These are phyloP conservation scores for Megalops atlanticus DNA, from an alignment of 2,113 vertebrate species.

Conservation along the genomic window DNA sequence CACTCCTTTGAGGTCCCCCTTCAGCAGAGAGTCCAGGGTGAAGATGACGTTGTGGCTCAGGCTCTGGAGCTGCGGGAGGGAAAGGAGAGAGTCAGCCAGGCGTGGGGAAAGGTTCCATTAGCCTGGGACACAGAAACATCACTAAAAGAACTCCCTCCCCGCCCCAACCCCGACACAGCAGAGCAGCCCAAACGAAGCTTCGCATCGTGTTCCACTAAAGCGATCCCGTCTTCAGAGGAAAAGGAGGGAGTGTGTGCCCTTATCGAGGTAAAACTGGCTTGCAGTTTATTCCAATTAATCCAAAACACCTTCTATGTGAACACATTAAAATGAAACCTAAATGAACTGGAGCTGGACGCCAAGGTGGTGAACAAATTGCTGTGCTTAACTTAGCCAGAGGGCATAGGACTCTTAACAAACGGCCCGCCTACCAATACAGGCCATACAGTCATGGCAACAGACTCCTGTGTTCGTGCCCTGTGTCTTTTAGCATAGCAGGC, in stretches of 20 bases:
- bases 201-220: not conserved
- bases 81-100: not conserved
- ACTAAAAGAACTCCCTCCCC: not conserved
- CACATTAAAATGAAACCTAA: not conserved
- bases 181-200: not conserved
- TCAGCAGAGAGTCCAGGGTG: conserved; percentile 86
- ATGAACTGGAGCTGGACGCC: not conserved
- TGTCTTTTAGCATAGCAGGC: not conserved
- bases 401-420: not conserved
- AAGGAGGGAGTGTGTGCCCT: not conserved
- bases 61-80: conserved; percentile 75
- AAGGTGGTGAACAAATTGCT: no score
- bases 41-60: conserved; percentile 91
- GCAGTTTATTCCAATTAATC: not conserved
- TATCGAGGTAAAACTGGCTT: not conserved
- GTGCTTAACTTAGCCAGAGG: no score
- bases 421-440: not conserved
- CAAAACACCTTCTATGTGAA: not conserved
- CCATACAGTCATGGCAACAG: not conserved
- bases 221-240: not conserved
- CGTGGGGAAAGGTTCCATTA: not conserved
- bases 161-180: no score
- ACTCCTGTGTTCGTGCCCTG: not conserved
- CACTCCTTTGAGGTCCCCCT: conserved; percentile 86
- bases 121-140: not conserved